Evolutionary conservation across 2,888 invertebrate species (phyloP).

Genomic region (Cosmia trapezina): DNA sequence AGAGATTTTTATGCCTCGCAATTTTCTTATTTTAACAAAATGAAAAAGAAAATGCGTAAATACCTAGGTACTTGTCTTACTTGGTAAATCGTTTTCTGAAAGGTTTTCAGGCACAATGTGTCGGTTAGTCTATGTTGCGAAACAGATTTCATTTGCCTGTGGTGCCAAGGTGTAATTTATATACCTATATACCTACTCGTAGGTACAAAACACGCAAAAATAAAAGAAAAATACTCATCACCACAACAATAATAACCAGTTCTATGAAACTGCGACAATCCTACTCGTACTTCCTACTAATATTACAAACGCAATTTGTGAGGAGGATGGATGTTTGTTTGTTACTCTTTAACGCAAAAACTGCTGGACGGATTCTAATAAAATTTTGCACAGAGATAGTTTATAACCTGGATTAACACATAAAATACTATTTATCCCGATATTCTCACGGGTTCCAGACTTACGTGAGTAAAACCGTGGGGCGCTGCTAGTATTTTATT

Average conservation of each 20-base stretch:
- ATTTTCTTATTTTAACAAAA: background rate
- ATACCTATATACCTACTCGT: no score
- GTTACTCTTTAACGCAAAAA: no score
- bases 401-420: no score
- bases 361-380: background rate
- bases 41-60: constrained; percentile 8
- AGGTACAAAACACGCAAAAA: background rate
- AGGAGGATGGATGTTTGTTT: no score
- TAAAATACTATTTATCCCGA: no score
- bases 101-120: background rate
- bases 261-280: no score
- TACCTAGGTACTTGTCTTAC: background rate
- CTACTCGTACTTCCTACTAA: background rate
- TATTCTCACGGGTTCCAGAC: no score
- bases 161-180: background rate
- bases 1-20: background rate
- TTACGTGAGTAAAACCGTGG: no score
- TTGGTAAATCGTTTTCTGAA: constrained; percentile 3
- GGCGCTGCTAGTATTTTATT: no score
- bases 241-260: no score
- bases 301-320: no score
- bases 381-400: no score
- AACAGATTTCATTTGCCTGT: background rate
- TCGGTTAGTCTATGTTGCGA: background rate
- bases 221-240: background rate